phyloP scores from a whole-genome alignment of 1,140 invertebrate species.

The Monochamus saltuarius region DNA sequence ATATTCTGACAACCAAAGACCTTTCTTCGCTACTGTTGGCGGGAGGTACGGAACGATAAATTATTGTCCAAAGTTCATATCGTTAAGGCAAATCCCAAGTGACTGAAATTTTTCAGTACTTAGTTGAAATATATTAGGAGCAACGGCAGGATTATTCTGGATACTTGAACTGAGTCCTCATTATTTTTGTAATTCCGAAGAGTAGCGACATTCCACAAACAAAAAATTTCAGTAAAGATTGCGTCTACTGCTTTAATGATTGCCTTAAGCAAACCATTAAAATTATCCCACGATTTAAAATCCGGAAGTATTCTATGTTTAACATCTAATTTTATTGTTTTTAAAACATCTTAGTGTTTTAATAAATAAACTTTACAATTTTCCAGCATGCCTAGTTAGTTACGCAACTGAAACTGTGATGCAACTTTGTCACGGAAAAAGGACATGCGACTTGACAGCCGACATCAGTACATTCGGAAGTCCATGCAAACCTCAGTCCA shows the following conservation, averaged over 20 bases:
- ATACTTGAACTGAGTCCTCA: too few species aligned
- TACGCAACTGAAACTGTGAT: constrained; percentile 88
- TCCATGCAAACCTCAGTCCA: constrained; percentile 78
- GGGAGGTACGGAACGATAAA: too few species aligned
- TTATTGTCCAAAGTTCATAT: too few species aligned
- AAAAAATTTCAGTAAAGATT: not conserved
- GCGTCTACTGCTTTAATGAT: not conserved
- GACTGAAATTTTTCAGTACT: too few species aligned
- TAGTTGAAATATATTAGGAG: not conserved
- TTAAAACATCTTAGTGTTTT: too few species aligned
- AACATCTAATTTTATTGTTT: not conserved
- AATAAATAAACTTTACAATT: constrained; percentile 14
- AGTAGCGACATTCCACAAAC: too few species aligned
- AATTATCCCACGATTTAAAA: not conserved
- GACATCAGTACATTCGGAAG: constrained; percentile 83
- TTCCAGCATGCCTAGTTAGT: constrained; percentile 80
- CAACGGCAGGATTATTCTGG: too few species aligned
- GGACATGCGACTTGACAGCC: constrained; percentile 77
- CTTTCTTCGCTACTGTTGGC: too few species aligned
- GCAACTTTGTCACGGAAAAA: constrained; percentile 84
- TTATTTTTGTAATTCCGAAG: too few species aligned
- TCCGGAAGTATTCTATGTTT: too few species aligned
- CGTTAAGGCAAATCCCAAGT: too few species aligned
- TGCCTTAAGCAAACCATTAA: not conserved
- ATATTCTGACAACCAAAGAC: too few species aligned